These are phyloP conservation scores for Tetragnatha versicolor DNA, from an alignment of 1,140 invertebrate genomes.

Conservation along the genomic window DNA sequence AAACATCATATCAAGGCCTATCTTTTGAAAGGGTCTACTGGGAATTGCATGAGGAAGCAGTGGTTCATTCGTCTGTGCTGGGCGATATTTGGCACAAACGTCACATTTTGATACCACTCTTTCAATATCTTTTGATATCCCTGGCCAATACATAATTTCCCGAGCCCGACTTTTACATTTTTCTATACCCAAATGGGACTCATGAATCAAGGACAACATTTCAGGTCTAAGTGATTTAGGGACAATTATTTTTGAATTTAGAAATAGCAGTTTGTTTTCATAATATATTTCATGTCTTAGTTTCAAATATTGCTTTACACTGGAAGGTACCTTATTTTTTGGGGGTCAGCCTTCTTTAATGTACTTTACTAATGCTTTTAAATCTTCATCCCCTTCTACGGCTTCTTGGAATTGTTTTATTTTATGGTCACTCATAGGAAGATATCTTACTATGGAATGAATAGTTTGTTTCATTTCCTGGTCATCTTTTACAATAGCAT, in stretches of 20 bases:
- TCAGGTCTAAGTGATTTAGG: constrained; percentile 57
- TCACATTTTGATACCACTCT: constrained; percentile 8
- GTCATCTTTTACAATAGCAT: too few relatives aligned
- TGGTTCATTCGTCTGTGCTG: not conserved
- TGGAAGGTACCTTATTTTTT: too few relatives aligned
- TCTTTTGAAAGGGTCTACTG: constrained; percentile 17
- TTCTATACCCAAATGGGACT: constrained; percentile 60
- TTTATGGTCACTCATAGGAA: too few relatives aligned
- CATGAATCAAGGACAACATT: constrained; percentile 60
- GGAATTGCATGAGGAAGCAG: not conserved
- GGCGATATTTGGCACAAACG: not conserved
- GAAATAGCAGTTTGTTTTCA: not conserved
- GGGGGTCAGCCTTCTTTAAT: too few relatives aligned
- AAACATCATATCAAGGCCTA: constrained; percentile 8
- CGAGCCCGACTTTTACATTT: constrained; percentile 14
- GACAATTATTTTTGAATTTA: not conserved
- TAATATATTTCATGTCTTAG: not conserved
- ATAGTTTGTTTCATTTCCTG: too few relatives aligned
- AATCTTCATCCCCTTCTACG: too few relatives aligned
- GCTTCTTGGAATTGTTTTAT: too few relatives aligned
- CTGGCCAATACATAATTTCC: not conserved
- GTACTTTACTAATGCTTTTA: too few relatives aligned
- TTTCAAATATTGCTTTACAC: not conserved
- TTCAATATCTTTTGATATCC: not conserved
- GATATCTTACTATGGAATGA: too few relatives aligned